These are phyloP conservation scores for Panagrolaimus sp. DNA, from an alignment of 1,140 invertebrate species.

Conservation along the genomic window DNA sequence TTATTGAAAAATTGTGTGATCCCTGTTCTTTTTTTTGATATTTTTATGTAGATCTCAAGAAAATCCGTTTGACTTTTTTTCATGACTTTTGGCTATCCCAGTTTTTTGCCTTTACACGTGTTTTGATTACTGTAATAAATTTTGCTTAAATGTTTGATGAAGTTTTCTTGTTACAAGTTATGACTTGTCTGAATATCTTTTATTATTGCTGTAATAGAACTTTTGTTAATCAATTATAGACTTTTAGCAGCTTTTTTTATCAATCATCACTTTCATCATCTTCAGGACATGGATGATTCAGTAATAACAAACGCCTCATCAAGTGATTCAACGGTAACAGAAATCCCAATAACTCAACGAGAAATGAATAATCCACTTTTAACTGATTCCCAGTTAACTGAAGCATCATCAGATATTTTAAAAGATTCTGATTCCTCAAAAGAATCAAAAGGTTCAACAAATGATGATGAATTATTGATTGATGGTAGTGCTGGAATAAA, in stretches of 20 bases:
- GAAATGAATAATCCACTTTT: not conserved
- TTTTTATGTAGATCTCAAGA: not conserved
- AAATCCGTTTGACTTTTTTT: conserved; percentile 22
- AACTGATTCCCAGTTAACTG: not conserved
- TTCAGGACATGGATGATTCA: not conserved
- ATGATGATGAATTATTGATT: conserved; percentile 12
- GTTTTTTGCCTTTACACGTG: conserved; percentile 3
- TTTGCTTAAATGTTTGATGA: not conserved
- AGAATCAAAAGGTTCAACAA: not conserved
- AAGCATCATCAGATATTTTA: not conserved
- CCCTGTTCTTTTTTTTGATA: not conserved
- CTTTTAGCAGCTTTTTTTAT: not conserved
- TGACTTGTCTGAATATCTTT: too few species aligned
- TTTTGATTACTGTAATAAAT: conserved; percentile 1
- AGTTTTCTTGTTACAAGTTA: too few species aligned
- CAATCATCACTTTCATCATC: not conserved
- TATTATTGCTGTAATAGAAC: too few species aligned
- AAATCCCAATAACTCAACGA: not conserved
- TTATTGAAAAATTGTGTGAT: not conserved
- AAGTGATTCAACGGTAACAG: not conserved
- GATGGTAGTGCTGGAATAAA: not conserved
- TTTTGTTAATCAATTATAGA: not conserved
- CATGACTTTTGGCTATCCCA: not conserved
- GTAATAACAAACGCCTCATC: not conserved
- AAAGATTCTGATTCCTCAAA: not conserved